These are phyloP conservation scores for Bemisia tabaci DNA, from an alignment of 1,140 invertebrate genomes.

Conservation along the genomic window DNA sequence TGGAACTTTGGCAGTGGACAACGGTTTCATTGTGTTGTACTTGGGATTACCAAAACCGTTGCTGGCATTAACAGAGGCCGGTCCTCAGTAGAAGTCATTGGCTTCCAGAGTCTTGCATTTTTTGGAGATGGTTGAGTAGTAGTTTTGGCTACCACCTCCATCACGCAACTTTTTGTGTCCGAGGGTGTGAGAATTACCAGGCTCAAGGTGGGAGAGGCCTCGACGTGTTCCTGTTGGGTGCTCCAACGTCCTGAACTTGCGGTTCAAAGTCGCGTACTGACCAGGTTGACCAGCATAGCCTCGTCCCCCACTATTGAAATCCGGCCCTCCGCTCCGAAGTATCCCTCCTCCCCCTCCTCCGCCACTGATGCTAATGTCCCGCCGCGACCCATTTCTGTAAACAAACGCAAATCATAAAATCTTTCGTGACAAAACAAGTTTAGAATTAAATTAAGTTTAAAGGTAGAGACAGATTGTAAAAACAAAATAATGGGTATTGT, in stretches of 20 bases:
- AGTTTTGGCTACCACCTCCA: slow-evolving; percentile 30
- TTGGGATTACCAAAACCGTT: neutral
- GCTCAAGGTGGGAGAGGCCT: neutral
- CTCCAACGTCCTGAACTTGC: slow-evolving; percentile 26
- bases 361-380: slow-evolving; percentile 34
- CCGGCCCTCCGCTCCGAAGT: slow-evolving; percentile 1
- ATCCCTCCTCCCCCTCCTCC: slow-evolving; percentile 25
- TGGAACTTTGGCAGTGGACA: neutral
- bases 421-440: slow-evolving; percentile 17
- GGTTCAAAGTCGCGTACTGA: slow-evolving; percentile 54
- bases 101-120: slow-evolving; percentile 90
- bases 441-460: neutral
- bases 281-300: slow-evolving; percentile 3
- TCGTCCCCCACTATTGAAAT: slow-evolving; percentile 4
- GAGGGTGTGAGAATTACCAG: slow-evolving; percentile 19
- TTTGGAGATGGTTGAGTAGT: slow-evolving; percentile 61
- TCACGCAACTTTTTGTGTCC: slow-evolving; percentile 18
- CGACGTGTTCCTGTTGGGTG: slow-evolving; percentile 18
- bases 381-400: slow-evolving; percentile 31
- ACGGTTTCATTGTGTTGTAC: neutral
- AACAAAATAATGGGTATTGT: too few species aligned
- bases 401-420: slow-evolving; percentile 29
- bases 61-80: slow-evolving; percentile 29
- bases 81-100: slow-evolving; percentile 82
- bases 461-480: neutral